phyloP scores from a whole-genome alignment of 2,113 vertebrate genomes.

The Tetraodon nigroviridis region DNA sequence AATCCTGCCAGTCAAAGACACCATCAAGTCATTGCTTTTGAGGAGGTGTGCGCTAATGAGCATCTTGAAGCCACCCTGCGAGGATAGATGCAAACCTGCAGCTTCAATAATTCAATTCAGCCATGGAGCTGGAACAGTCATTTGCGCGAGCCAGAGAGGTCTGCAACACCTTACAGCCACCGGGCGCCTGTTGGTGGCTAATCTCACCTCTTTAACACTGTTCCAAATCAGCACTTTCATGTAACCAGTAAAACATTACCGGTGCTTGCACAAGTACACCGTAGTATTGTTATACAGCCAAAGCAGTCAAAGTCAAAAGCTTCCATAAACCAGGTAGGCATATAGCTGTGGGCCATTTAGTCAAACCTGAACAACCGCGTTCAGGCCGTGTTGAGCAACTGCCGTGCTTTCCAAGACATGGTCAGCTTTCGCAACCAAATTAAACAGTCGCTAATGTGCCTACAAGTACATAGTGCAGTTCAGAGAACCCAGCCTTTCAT shows the following conservation, averaged over 20 bases:
- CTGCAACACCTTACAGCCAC: conserved; percentile 21
- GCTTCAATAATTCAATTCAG: conserved; percentile 61
- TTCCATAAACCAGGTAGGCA: conserved; percentile 3
- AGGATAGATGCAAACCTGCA: conserved; percentile 47
- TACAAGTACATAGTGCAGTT: conserved; percentile 41
- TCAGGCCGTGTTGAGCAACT: conserved; percentile 43
- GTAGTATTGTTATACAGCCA: neutral
- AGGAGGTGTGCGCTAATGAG: conserved; percentile 49
- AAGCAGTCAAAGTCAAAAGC: neutral
- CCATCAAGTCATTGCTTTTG: conserved; percentile 41
- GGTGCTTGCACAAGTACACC: too few species aligned
- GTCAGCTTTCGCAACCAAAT: conserved; percentile 43
- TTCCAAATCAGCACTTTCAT: too few species aligned
- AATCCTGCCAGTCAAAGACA: conserved; percentile 65
- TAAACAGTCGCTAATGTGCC: conserved; percentile 25
- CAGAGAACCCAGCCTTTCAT: conserved; percentile 43
- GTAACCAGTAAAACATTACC: too few species aligned
- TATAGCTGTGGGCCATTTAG: conserved; percentile 13
- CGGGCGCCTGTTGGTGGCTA: conserved; percentile 17
- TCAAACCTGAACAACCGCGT: conserved; percentile 16
- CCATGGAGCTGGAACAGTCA: conserved; percentile 31
- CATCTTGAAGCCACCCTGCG: conserved; percentile 46
- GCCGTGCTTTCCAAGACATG: conserved; percentile 21
- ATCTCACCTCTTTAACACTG: neutral
- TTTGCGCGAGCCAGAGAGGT: conserved; percentile 23